These are phyloP conservation scores for Rostratula benghalensis DNA, from an alignment of 2,113 vertebrate species.

Conservation along the genomic window DNA sequence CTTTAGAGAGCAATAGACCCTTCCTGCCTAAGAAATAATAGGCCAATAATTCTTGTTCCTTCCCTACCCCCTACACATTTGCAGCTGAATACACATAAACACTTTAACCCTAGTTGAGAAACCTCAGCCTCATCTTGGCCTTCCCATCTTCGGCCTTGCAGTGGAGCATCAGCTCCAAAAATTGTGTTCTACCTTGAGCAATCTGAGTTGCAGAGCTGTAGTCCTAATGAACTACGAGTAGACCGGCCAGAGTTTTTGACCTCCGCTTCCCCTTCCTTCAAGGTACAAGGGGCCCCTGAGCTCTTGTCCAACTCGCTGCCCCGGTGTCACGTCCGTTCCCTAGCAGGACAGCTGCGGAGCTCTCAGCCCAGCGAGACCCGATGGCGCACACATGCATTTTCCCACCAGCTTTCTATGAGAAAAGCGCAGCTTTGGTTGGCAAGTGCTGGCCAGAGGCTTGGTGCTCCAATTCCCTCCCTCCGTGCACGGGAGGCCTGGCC, in stretches of 20 bases:
- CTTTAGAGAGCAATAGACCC: background rate
- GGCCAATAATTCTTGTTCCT: background rate
- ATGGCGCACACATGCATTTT: background rate
- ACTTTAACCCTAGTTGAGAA: background rate
- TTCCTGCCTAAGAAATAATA: background rate
- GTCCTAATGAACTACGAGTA: background rate
- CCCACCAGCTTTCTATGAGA: background rate
- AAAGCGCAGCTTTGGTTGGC: constrained; percentile 20
- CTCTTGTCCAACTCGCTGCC: background rate
- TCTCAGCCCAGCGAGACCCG: background rate
- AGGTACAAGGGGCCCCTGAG: background rate
- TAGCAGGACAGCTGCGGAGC: constrained; percentile 6
- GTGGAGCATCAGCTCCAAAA: background rate
- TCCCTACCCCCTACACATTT: background rate
- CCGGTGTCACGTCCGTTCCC: background rate
- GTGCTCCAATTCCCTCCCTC: background rate
- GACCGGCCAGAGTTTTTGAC: background rate
- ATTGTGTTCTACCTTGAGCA: background rate
- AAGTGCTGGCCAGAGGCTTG: constrained; percentile 6
- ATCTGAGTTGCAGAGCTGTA: background rate
- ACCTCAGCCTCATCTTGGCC: background rate
- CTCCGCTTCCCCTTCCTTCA: background rate
- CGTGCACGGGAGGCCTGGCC: background rate
- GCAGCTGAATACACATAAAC: background rate
- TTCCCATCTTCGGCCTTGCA: background rate